These are phyloP conservation scores for Sinocyclocheilus maitianheensis DNA, from an alignment of 2,113 vertebrate genomes.

Conservation along the genomic window DNA sequence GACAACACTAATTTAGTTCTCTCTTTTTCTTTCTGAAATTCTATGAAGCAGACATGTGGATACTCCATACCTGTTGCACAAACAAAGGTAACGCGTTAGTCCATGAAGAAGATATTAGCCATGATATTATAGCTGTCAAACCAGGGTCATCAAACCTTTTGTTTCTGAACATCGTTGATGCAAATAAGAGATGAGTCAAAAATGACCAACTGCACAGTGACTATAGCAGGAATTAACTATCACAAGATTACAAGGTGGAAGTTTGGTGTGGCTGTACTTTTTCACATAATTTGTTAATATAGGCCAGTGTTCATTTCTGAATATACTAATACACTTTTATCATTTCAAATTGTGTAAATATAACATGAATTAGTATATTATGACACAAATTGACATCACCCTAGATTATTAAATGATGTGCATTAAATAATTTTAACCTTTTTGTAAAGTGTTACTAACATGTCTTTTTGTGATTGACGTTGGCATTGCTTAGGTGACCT, in stretches of 20 bases:
- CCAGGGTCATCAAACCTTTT: neutral
- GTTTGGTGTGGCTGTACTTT: too few species aligned
- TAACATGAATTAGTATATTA: too few species aligned
- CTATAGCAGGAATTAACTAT: neutral
- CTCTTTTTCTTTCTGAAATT: neutral
- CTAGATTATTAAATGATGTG: too few species aligned
- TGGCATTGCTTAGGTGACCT: too few species aligned
- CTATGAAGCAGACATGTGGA: conserved; percentile 21
- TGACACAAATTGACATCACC: too few species aligned
- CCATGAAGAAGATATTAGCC: conserved; percentile 27
- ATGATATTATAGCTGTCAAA: conserved; percentile 44
- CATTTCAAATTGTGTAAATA: too few species aligned
- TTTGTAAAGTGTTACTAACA: too few species aligned
- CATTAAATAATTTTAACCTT: too few species aligned
- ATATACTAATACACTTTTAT: too few species aligned
- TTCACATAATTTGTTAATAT: too few species aligned
- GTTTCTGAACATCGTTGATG: neutral
- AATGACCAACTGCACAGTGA: neutral
- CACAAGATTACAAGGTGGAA: neutral
- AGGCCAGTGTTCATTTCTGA: too few species aligned
- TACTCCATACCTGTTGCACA: conserved; percentile 47
- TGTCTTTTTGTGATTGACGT: too few species aligned
- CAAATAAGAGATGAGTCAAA: neutral
- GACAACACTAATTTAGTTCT: conserved; percentile 55
- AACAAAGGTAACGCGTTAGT: conserved; percentile 44